Evolutionary conservation across 2,797 vertebrate genomes (phyloP).

Genomic region (Phataginus tricuspis): DNA sequence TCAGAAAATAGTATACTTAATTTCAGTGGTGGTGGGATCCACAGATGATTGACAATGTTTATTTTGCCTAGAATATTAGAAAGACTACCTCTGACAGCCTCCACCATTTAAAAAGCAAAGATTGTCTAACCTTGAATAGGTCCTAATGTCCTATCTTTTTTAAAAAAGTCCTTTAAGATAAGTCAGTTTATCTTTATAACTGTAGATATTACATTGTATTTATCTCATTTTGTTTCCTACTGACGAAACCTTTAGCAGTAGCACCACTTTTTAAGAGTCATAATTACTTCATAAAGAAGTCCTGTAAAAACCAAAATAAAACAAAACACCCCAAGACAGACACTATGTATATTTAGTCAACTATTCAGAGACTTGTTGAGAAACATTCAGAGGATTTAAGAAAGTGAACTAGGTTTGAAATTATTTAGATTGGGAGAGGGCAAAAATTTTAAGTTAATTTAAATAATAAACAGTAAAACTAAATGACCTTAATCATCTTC

Average conservation of each 20-base stretch:
- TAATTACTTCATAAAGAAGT: neutral
- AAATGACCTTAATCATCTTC: neutral
- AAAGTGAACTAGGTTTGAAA: neutral
- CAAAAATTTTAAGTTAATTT: neutral
- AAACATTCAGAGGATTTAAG: neutral
- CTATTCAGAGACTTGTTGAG: neutral
- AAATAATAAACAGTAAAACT: constrained; percentile 12
- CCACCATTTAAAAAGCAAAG: constrained; percentile 13
- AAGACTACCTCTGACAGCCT: neutral
- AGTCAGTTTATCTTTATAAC: neutral
- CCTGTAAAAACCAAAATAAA: neutral
- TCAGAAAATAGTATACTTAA: neutral
- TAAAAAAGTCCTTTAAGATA: neutral
- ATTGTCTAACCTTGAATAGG: neutral
- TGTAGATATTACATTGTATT: neutral
- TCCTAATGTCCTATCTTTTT: neutral
- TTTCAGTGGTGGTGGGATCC: neutral
- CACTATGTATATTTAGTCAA: neutral
- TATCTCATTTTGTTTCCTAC: neutral
- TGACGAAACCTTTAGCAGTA: neutral
- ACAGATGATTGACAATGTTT: neutral
- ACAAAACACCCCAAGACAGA: neutral
- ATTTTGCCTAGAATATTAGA: neutral
- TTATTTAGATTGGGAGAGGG: neutral
- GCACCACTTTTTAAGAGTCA: neutral